Evolutionary conservation across 2,113 vertebrate species (phyloP), one percentile per base, ranked within the genome.

Genomic region (Gymnogyps californianus): DNA sequence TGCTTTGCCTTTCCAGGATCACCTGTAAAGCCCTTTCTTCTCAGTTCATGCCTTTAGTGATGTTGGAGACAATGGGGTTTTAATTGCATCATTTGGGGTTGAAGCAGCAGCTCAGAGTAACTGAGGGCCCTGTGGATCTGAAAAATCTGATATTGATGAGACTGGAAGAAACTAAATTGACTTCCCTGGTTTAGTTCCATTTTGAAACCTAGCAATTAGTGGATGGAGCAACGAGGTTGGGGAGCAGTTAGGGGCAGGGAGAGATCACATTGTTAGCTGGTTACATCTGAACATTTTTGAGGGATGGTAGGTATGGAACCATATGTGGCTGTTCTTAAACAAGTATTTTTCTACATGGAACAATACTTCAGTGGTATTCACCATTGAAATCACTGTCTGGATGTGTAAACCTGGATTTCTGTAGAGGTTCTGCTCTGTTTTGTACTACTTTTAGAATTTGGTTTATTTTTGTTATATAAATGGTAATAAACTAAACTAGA

Each of bases 11-110:
- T 72, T 87, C 84, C 57, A 62, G 36, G 34, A 11, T 31, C 36
- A 4, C 66, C 57, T 52, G 18, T 20, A 62, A 54, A 91, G 21
- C 32, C 44, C 31, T 70, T 70, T 31, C 51, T 34, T n/a, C 54
- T 79, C 54, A 38, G 14, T n/a, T 36, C 10, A 0, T 31, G 18
- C 7, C 19, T 83, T 72, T 17, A 20, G 18, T 44, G 44, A 2
- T 22, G 1, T 0, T 67, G 44, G 36, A n/a, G 25, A 20, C 12
- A 14, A 0, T 5, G n/a, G 6, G 11, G 11, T 4, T 75, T 55
- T 74, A 25, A 32, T 19, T 55, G 32, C 9, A 3, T 57, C 19
- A 2, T 42, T 36, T 66, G 76, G 29, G 47, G 64, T 14, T 44
- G 44, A 32, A 70, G 85, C 57, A 44, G 62, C 51, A 58, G 19